Evolutionary conservation across 2,888 invertebrate species (phyloP), one percentile per base, ranked within the genome.

Genomic region (Thelaira solivaga): DNA sequence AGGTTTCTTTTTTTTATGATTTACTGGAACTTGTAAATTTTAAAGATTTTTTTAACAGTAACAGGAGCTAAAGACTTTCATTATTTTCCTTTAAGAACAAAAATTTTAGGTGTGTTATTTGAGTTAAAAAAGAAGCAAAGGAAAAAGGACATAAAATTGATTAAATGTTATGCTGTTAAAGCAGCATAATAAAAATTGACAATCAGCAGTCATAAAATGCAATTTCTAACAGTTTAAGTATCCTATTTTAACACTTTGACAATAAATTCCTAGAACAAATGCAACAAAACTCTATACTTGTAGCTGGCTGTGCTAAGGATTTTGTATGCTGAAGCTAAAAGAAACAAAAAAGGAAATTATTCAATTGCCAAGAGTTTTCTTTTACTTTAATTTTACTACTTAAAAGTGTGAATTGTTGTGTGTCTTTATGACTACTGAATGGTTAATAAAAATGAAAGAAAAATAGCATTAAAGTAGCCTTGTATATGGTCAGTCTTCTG

Each of bases 381-480:
- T 36, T 36, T 36, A 4, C 22, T 20, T 11, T 20, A 51, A 29
- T 49, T 22, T 34, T 34, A 34, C n/a, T 34, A 34, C n/a, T 36
- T 10, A 45, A 5, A 57, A 47, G 26, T 57, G 29, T 22, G 51
- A 71, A 16, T 24, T 69, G 13, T 29, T 55, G 55, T n/a, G 26
- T 34, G n/a, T 64, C 22, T 73, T 73, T 64, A 73, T 55, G 65
- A 59, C 73, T 73, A 73, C 73, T 65, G 73, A 65, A 74, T 67
- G 65, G 51, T 74, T 59, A 26, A 51, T 43, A 16, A 24, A 39
- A 57, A 36, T 67, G 11, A 51, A 11, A 16, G 34, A 6, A 36
- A 67, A 36, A 59, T 74, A n/a, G n/a, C n/a, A n/a, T n/a, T n/a
- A n/a, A n/a, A n/a, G n/a, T n/a, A n/a, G n/a, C 34, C 26, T 71